These are phyloP conservation scores for Glaucomys volans DNA, from an alignment of 2,113 vertebrate species.

Conservation along the genomic window DNA sequence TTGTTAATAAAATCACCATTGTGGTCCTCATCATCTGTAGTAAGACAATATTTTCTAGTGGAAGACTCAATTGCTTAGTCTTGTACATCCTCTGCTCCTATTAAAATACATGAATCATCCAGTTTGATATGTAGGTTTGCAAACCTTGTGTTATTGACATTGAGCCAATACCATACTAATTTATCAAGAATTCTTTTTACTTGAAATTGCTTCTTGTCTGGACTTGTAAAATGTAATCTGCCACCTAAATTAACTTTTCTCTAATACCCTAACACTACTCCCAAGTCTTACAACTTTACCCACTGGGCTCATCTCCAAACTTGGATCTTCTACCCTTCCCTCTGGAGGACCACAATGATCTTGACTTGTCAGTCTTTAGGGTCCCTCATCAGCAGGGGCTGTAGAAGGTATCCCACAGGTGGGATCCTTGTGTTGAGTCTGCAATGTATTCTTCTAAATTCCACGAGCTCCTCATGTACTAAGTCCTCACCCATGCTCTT, in stretches of 20 bases:
- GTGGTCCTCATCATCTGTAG: not conserved
- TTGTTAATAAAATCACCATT: not conserved
- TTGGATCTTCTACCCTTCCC: not conserved
- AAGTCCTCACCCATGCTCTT: not conserved
- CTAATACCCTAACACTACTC: not conserved
- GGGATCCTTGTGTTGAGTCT: not conserved
- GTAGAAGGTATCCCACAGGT: not conserved
- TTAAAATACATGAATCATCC: conserved; percentile 9
- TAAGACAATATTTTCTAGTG: not conserved
- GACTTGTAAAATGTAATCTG: not conserved
- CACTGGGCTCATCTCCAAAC: not conserved
- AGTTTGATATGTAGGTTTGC: not conserved
- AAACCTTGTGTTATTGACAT: not conserved
- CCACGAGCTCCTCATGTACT: not conserved
- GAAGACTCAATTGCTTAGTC: not conserved
- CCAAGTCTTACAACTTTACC: not conserved
- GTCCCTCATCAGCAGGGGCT: fast-evolving
- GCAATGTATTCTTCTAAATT: not conserved
- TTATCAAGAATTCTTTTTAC: not conserved
- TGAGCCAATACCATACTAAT: not conserved
- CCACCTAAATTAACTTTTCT: not conserved
- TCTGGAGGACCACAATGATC: not conserved
- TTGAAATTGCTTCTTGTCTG: not conserved
- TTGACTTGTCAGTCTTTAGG: not conserved
- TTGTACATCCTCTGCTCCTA: not conserved